phyloP scores from a whole-genome alignment of 2,797 vertebrate genomes.

The Paratrypauchen microcephalus region DNA sequence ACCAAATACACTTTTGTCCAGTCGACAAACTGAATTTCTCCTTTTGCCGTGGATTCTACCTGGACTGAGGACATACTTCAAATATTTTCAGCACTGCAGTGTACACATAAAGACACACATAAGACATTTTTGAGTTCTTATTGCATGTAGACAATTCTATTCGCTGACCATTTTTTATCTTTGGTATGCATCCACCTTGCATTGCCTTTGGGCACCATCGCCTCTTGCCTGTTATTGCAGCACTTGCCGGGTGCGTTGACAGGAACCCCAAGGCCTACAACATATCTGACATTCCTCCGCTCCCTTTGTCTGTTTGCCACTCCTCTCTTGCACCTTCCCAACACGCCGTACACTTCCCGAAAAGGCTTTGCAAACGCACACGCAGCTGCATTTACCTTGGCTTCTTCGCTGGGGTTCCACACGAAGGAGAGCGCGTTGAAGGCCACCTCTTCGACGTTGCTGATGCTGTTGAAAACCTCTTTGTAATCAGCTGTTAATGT shows the following conservation, averaged over 20 bases:
- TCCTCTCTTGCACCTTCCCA: slow-evolving; percentile 39
- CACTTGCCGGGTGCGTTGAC: slow-evolving; percentile 67
- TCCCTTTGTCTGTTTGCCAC: slow-evolving; percentile 64
- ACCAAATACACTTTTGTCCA: too few species aligned
- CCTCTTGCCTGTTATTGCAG: slow-evolving; percentile 35
- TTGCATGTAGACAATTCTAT: background rate
- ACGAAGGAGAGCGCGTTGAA: slow-evolving; percentile 95
- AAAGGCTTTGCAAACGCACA: background rate
- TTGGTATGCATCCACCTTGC: slow-evolving; percentile 39
- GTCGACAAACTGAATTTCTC: too few species aligned
- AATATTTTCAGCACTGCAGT: background rate
- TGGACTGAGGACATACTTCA: too few species aligned
- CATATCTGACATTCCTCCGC: slow-evolving; percentile 83
- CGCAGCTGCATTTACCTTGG: slow-evolving; percentile 84
- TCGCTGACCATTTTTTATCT: background rate
- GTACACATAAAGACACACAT: background rate
- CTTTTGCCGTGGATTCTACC: too few species aligned
- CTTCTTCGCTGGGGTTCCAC: slow-evolving; percentile 93
- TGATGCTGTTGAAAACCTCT: slow-evolving; percentile 92
- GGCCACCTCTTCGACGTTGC: slow-evolving; percentile 91
- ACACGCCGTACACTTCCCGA: slow-evolving; percentile 17
- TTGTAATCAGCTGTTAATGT: slow-evolving; percentile 90
- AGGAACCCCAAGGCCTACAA: slow-evolving; percentile 69
- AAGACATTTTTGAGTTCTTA: background rate
- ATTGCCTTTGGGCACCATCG: slow-evolving; percentile 49